Evolutionary conservation across 2,113 vertebrate species (phyloP), one percentile per base, ranked within the genome.

Genomic region (Daubentonia madagascariensis): DNA sequence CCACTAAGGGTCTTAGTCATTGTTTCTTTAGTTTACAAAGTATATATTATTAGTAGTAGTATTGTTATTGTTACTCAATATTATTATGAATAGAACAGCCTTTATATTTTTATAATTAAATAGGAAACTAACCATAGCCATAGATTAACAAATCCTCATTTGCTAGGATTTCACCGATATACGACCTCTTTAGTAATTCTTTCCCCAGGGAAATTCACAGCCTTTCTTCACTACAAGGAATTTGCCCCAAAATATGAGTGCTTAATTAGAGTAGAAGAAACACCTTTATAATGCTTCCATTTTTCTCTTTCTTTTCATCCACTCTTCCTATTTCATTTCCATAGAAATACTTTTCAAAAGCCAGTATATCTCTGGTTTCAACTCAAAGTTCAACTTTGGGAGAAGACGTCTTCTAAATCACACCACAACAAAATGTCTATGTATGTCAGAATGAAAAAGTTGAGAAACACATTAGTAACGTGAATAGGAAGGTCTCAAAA

Each of bases 51-150:
- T n/a, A 80, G n/a, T 61, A 79, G 54, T 57, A 68, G 70, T 59
- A 85, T 11, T 91, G 25, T 67, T 84, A 63, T 8, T 95, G n/a
- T 35, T 67, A 89, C n/a, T 91, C 43, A 75, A n/a, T 63, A 73
- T 43, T 72, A 79, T 30, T 40, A 96, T 8, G 22, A 40, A 37
- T n/a, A 76, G 40, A 97, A 85, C 0, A 79, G 67, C 1, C 23
- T 96, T 85, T 43, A 67, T 63, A 87, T 68, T 93, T 93, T 92
- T 78, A 35, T n/a, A 61, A 67, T 40, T 83, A 50, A 85, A 85
- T 1, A 93, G 61, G 57, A 86, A 97, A 86, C 40, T 78, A 95
- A 37, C 13, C n/a, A 83, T 28, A 94, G 2, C 30, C 25, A 89
- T 5, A 86, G 1, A 93, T 81, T n/a, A 85, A 89, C 6, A 54